These are phyloP conservation scores for Drosophila pandora DNA, from an alignment of 1,140 invertebrate species.

Conservation along the genomic window DNA sequence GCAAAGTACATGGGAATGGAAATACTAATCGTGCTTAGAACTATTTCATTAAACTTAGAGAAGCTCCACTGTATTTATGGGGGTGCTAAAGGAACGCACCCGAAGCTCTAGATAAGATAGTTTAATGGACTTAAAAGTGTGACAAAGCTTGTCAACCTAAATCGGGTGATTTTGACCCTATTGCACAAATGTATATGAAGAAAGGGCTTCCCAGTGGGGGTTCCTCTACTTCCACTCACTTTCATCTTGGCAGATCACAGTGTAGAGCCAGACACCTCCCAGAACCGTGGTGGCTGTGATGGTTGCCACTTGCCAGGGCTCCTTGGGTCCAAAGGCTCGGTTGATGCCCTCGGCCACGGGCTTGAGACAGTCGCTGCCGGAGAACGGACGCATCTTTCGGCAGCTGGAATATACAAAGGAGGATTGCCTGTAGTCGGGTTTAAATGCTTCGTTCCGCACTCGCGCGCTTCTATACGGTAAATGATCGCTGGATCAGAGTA, in stretches of 20 bases:
- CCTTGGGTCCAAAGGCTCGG: slow-evolving; percentile 86
- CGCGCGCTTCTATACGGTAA: slow-evolving; percentile 42
- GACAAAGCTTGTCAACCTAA: slow-evolving; percentile 8
- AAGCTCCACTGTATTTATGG: slow-evolving; percentile 5
- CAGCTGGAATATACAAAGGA: slow-evolving; percentile 30
- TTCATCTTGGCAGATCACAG: slow-evolving; percentile 89
- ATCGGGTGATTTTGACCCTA: slow-evolving; percentile 5
- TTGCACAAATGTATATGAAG: slow-evolving; percentile 6
- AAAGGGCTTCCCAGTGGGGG: background rate
- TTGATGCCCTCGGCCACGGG: slow-evolving; percentile 84
- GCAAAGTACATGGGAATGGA: slow-evolving; percentile 33
- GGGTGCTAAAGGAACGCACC: slow-evolving; percentile 4
- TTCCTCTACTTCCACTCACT: slow-evolving; percentile 85
- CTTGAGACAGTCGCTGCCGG: slow-evolving; percentile 62
- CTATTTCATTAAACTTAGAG: slow-evolving; percentile 1
- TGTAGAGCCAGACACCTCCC: slow-evolving; percentile 88
- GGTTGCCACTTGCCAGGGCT: slow-evolving; percentile 90
- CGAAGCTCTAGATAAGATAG: slow-evolving; percentile 56
- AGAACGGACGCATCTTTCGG: slow-evolving; percentile 64
- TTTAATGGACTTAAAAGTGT: slow-evolving; percentile 45
- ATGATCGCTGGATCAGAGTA: slow-evolving; percentile 37
- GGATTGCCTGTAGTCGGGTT: slow-evolving; percentile 8
- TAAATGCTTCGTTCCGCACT: slow-evolving; percentile 26
- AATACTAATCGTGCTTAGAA: slow-evolving; percentile 1
- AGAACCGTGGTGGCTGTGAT: slow-evolving; percentile 89